Conservation (phyloP, 2,797 vertebrate species). For the Syngnathus rostellatus region DNA sequence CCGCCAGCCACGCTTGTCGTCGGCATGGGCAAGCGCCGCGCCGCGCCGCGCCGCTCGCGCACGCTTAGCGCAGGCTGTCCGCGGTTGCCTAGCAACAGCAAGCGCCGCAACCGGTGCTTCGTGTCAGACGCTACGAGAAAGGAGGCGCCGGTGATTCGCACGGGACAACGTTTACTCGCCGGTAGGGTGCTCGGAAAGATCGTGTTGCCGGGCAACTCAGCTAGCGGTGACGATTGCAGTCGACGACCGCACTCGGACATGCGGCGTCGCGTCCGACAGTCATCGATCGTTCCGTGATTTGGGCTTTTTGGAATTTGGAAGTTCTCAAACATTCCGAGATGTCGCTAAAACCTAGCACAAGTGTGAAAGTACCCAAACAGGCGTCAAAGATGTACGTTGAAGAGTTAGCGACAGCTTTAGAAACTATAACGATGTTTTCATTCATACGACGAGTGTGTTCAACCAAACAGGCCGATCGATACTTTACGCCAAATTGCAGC, state of each 20-base stretch:
- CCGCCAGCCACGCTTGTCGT: neutral
- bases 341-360: no score
- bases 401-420: no score
- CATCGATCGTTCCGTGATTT: no score
- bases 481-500: no score
- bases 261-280: neutral
- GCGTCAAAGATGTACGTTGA: no score
- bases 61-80: slow-evolving; percentile 17
- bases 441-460: no score
- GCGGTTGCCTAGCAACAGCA: slow-evolving; percentile 51
- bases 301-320: no score
- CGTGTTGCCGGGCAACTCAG: slow-evolving; percentile 48
- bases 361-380: no score
- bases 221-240: neutral
- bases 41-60: neutral
- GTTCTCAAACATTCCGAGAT: no score
- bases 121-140: neutral
- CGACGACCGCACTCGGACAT: neutral
- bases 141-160: neutral
- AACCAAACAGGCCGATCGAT: no score
- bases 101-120: slow-evolving; percentile 12
- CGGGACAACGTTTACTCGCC: slow-evolving; percentile 11
- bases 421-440: no score
- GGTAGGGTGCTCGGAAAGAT: slow-evolving; percentile 22
- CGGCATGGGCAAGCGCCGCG: neutral